Percentiles rank a stretch among this genome's conserved stretches.
phyloP scores from a whole-genome alignment of 2,797 vertebrate species.

The Cynopterus sphinx region DNA sequence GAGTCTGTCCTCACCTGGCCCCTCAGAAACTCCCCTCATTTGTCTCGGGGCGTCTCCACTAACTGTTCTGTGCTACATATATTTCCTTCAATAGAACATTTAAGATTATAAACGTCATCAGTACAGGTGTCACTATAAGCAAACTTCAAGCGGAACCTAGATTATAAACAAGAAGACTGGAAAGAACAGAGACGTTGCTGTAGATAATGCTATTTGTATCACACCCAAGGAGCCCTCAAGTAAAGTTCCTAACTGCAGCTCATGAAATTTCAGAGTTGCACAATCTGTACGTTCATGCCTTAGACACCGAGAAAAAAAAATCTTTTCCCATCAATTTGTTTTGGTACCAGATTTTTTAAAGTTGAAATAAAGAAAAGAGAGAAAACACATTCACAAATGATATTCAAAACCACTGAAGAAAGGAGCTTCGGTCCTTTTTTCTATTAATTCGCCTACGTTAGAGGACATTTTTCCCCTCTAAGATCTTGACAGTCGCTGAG shows the following conservation, averaged over 20 bases:
- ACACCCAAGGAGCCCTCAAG: neutral
- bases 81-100: neutral
- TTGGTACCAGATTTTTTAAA: neutral
- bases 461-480: neutral
- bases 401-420: neutral
- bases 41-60: neutral
- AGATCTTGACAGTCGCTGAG: conserved; percentile 21
- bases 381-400: neutral
- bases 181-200: neutral
- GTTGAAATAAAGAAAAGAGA: neutral
- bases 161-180: neutral
- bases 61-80: neutral
- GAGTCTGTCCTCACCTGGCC: neutral
- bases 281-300: neutral
- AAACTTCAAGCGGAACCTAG: neutral
- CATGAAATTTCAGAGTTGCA: neutral
- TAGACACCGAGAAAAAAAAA: neutral
- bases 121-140: neutral
- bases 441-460: neutral
- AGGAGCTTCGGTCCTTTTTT: neutral
- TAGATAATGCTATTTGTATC: neutral
- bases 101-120: neutral
- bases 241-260: neutral
- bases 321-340: neutral
- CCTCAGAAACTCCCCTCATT: neutral